Evolutionary conservation across 2,113 vertebrate genomes (phyloP), one percentile per base, ranked within the genome.

Genomic region (Procapra przewalskii): DNA sequence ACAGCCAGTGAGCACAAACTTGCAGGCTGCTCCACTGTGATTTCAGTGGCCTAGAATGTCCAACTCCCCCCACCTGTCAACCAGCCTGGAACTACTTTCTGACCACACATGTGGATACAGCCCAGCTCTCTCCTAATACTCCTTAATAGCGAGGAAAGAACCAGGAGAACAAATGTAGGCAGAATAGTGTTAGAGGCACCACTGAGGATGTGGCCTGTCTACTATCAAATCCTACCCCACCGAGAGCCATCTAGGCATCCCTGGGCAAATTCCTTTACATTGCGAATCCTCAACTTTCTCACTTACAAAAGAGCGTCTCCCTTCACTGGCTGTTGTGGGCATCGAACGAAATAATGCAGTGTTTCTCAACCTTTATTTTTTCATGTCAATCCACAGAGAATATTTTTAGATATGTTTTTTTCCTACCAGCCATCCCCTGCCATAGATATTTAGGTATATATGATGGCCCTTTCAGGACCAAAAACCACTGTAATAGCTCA

Each of bases 1-100:
- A 48, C 48, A 48, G 48, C 48, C 48, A 12, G 48, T 48, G 59
- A 45, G 54, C 3, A 33, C 23, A 29, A n/a, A 54, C 0, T 3
- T 2, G 29, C 45, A 17, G 64, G 8, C 4, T 3, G 6, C 4
- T 7, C 19, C 2, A 31, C 33, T n/a, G 23, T 9, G 19, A 40
- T 16, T 6, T n/a, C 2, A 23, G n/a, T 43, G 55, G 29, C 36
- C 36, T 3, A 27, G 25, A 92, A 52, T 16, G 1, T 33, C 14
- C 50, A 31, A 3, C 8, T 79, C 36, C 7, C 3, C 7, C 1
- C 6, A n/a, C 10, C 1, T 33, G 33, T 9, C 54, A 11, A 57
- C 6, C 16, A 15, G 7, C 14, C n/a, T 36, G 62, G 36, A 36
- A 25, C 13, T 50, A 31, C 15, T 54, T 52, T 52, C 55, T 7